Percentiles rank a stretch among this genome's conserved stretches.
These are phyloP conservation scores for Myrmophylax atrothorax DNA, from an alignment of 2,113 vertebrate genomes.

Conservation along the genomic window DNA sequence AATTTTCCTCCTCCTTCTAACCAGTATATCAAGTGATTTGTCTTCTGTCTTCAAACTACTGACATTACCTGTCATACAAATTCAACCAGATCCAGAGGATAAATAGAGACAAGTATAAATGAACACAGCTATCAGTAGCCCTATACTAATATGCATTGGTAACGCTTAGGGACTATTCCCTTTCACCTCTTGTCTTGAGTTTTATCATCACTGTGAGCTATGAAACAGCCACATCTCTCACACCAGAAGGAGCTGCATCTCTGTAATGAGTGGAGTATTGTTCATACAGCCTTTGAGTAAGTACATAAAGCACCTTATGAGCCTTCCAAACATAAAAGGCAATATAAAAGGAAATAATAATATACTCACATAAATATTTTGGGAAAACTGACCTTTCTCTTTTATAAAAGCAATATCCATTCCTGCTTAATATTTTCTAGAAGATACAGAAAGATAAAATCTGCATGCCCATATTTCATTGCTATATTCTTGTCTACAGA, in stretches of 20 bases:
- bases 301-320: slow-evolving; percentile 29
- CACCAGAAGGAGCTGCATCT: neutral
- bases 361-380: neutral
- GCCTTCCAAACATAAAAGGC: slow-evolving; percentile 12
- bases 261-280: neutral
- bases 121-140: neutral
- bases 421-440: slow-evolving; percentile 15
- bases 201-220: neutral
- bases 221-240: neutral
- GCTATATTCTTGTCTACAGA: neutral
- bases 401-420: slow-evolving; percentile 14
- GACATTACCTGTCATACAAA: neutral
- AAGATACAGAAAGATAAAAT: slow-evolving; percentile 27
- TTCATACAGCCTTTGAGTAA: neutral
- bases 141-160: neutral
- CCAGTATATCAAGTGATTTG: neutral
- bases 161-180: neutral
- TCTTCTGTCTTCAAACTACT: neutral
- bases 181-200: neutral
- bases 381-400: neutral
- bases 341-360: slow-evolving; percentile 7
- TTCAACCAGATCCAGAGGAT: neutral
- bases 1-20: neutral
- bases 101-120: neutral
- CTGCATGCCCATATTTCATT: neutral